phyloP scores from a whole-genome alignment of 2,888 invertebrate genomes.

The Agrypnus murinus region DNA sequence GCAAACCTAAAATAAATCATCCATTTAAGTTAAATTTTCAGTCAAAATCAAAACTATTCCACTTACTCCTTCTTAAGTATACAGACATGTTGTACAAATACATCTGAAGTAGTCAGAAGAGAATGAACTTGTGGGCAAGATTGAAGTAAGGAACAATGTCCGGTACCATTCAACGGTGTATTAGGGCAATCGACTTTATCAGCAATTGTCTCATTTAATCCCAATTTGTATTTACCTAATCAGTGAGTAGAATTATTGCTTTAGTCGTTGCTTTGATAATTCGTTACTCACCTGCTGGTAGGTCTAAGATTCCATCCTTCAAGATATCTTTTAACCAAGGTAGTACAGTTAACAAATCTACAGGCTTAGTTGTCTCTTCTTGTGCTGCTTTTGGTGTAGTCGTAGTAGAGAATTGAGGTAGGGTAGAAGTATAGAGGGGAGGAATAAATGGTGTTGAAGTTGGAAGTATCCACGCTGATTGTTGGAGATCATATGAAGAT shows the following conservation, averaged over 20 bases:
- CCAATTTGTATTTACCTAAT: conserved; percentile 42
- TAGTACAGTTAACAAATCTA: conserved; percentile 13
- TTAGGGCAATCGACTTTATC: conserved; percentile 32
- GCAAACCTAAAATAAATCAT: conserved; percentile 34
- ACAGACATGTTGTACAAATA: conserved; percentile 40
- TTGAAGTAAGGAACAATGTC: conserved; percentile 43
- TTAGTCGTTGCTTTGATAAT: background rate
- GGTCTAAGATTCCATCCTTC: conserved; percentile 28
- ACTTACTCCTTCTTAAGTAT: conserved; percentile 42
- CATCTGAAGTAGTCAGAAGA: conserved; percentile 24
- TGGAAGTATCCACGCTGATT: no score
- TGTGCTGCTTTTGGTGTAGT: no score
- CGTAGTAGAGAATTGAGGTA: background rate
- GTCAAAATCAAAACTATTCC: background rate
- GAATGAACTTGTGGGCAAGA: conserved; percentile 32
- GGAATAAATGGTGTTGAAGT: no score
- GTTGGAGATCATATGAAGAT: no score
- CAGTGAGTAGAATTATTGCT: background rate
- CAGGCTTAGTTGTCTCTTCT: no score
- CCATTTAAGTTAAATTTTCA: background rate
- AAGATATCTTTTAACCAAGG: conserved; percentile 35
- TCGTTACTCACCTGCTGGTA: conserved; percentile 24
- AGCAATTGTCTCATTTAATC: conserved; percentile 38
- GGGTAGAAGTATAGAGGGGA: background rate
- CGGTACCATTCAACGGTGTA: conserved; percentile 34